Evolutionary conservation across 2,113 vertebrate genomes (phyloP), one percentile per base, ranked within the genome.

Genomic region (Gasterosteus nipponicus): DNA sequence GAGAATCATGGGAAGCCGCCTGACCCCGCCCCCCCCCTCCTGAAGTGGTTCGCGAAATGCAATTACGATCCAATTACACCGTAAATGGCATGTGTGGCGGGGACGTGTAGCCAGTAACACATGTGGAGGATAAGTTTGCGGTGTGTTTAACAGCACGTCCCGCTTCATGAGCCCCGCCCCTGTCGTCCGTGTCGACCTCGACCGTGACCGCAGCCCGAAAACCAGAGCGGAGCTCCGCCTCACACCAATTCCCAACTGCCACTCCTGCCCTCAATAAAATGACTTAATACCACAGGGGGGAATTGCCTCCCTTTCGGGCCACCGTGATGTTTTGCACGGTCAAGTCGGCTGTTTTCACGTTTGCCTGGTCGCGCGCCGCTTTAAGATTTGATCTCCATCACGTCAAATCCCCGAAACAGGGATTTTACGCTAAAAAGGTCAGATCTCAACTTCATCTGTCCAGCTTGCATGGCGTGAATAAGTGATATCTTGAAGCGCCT

Each of bases 31-130:
- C 54, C 49, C 59, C 54, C 44, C 62, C 38, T 77, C 82, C 81
- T 88, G 73, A 86, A 88, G 86, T 87, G 81, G 88, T 81, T 84
- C 4, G 80, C 63, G 22, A 86, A 92, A 88, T 81, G 85, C 89
- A 94, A 92, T 94, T 93, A 91, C 86, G 84, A 86, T 89, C 82
- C 86, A 89, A 92, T 93, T 90, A 92, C 91, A 91, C 86, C 91
- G 92, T 91, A 86, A 93, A 90, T 89, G 83, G 84, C 69, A 86
- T 89, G 86, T 90, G 89, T 71, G 81, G 86, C 75, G 12, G 78
- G 80, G 86, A 80, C 89, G 85, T 75, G 31, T 31, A 78, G 82
- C 81, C 87, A 65, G 87, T 91, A 92, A 90, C 93, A 91, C 92
- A 92, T 90, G 90, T 90, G 87, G 70, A 89, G 83, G 87, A 91